Evolutionary conservation across 2,888 invertebrate genomes (phyloP).

Genomic region (Linnaemya vulpina): DNA sequence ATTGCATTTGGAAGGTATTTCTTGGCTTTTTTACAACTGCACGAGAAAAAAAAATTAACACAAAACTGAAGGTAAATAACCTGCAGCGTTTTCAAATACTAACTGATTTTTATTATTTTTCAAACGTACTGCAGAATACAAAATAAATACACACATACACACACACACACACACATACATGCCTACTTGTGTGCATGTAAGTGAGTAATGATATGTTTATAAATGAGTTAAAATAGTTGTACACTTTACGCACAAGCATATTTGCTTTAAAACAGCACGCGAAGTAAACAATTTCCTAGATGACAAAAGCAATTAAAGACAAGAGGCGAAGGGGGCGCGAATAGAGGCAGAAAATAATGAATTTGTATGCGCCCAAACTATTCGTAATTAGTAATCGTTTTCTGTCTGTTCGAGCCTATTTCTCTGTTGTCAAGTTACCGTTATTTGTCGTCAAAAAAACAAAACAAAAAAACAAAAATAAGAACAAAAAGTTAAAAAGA

Average conservation of each 20-base stretch:
- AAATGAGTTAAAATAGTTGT: constrained; percentile 2
- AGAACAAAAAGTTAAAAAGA: too few relatives aligned
- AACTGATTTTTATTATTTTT: constrained; percentile 27
- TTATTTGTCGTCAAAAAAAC: not conserved
- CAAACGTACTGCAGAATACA: constrained; percentile 7
- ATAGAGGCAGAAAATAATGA: not conserved
- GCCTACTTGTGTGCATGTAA: too few relatives aligned
- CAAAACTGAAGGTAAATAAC: constrained; percentile 34
- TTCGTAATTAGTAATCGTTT: not conserved
- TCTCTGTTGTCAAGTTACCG: not conserved
- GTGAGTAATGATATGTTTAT: too few relatives aligned
- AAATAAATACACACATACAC: not conserved
- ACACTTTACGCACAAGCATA: constrained; percentile 12
- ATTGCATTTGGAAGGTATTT: not conserved
- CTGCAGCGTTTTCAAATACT: constrained; percentile 35
- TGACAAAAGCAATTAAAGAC: not conserved
- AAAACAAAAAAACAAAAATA: too few relatives aligned
- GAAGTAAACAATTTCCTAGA: not conserved
- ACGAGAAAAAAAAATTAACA: not conserved
- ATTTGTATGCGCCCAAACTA: not conserved
- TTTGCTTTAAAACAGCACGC: not conserved
- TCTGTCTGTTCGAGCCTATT: not conserved
- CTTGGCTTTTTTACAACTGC: not conserved
- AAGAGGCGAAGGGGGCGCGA: not conserved
- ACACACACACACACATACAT: not conserved